Conservation (phyloP, 1,140 invertebrate species). For the Steinernema feltiae region DNA sequence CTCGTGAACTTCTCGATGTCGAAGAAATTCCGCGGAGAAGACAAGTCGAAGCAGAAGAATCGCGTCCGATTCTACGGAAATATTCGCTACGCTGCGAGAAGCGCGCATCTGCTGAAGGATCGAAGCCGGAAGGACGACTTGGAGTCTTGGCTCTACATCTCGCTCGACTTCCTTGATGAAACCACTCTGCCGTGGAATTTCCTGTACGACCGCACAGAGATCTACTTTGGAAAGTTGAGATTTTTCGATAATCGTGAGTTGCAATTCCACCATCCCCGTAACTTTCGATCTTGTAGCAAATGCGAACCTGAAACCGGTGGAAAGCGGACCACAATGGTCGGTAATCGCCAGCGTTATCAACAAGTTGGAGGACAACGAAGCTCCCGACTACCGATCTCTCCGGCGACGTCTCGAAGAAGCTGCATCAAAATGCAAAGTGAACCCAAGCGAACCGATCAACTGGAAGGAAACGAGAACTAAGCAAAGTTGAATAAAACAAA, state of each 20-base stretch:
- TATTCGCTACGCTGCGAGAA: constrained; percentile 17
- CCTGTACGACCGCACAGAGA: not conserved
- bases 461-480: not conserved
- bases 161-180: constrained; percentile 16
- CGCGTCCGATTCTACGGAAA: not conserved
- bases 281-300: not conserved
- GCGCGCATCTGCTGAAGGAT: constrained; percentile 5
- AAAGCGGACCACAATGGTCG: not conserved
- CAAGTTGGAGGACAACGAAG: not conserved
- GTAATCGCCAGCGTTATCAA: not conserved
- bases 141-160: constrained; percentile 16
- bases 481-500: not conserved
- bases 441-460: not conserved
- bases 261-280: not conserved
- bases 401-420: not conserved
- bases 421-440: not conserved
- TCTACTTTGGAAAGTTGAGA: not conserved
- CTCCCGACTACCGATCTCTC: not conserved
- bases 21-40: not conserved
- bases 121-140: constrained; percentile 14
- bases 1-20: constrained; percentile 11
- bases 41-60: not conserved
- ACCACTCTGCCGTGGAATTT: constrained; percentile 2
- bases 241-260: not conserved
- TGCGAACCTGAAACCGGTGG: not conserved